Evolutionary conservation across 2,888 invertebrate genomes (phyloP).

Genomic region (Mythimna impura): DNA sequence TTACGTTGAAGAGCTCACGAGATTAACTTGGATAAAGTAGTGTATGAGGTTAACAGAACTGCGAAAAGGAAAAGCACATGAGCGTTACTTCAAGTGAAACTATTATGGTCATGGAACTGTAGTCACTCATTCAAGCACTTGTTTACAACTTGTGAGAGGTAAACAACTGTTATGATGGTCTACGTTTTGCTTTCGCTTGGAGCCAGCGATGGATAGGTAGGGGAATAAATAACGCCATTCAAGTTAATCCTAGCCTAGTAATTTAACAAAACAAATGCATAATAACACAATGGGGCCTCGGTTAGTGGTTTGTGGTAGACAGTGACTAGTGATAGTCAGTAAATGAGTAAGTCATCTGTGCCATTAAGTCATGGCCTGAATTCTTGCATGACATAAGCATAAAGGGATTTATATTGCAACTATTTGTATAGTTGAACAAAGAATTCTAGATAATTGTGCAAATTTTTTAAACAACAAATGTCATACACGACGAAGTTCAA

Average conservation of each 20-base stretch:
- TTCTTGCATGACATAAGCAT: constrained; percentile 18
- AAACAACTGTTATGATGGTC: constrained; percentile 24
- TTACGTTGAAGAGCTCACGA: background rate
- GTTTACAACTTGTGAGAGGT: constrained; percentile 24
- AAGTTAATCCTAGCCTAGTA: background rate
- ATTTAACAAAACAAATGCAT: constrained; percentile 5
- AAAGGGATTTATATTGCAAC: background rate
- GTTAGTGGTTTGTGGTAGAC: constrained; percentile 34
- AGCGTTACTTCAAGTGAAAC: constrained; percentile 41
- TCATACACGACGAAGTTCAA: no score
- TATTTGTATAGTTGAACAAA: background rate
- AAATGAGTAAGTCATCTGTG: constrained; percentile 22
- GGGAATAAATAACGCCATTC: background rate
- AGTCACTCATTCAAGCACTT: constrained; percentile 25
- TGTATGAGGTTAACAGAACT: constrained; percentile 15
- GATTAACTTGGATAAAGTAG: background rate
- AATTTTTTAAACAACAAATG: no score
- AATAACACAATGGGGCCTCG: constrained; percentile 7
- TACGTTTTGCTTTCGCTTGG: constrained; percentile 8
- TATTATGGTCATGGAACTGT: constrained; percentile 29
- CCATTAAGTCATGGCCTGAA: constrained; percentile 25
- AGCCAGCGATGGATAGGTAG: background rate
- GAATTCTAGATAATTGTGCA: no score
- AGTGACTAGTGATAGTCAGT: constrained; percentile 28
- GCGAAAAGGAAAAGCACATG: constrained; percentile 20